Conservation (phyloP, 2,888 invertebrate genomes). For the Ferrisia virgata region DNA sequence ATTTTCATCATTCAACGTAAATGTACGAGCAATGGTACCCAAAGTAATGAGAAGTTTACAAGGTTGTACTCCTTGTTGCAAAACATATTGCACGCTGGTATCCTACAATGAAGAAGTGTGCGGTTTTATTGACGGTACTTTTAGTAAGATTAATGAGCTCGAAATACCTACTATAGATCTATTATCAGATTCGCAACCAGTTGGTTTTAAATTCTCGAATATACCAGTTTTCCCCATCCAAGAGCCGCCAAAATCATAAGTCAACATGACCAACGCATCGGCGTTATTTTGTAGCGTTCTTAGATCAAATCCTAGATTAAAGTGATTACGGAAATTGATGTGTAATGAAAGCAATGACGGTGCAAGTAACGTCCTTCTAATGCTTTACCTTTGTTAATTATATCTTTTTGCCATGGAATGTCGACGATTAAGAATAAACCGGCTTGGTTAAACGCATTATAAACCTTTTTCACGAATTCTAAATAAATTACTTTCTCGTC, state of each 20-base stretch:
- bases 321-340: not conserved
- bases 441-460: not conserved
- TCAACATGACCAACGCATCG: constrained; percentile 3
- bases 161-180: not conserved
- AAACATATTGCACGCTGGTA: not conserved
- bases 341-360: not conserved
- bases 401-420: not conserved
- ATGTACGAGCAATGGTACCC: not conserved
- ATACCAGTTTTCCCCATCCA: not conserved
- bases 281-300: not conserved
- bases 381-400: not conserved
- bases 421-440: not conserved
- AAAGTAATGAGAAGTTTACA: not conserved
- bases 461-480: constrained; percentile 1
- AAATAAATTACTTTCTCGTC: not conserved
- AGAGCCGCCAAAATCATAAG: not conserved
- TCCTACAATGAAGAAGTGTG: not conserved
- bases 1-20: not conserved
- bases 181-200: not conserved
- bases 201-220: not conserved
- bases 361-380: not conserved
- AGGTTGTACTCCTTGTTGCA: not conserved
- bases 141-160: not conserved
- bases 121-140: not conserved
- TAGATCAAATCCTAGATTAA: not conserved